These are phyloP conservation scores for Beaufortia kweichowensis DNA, from an alignment of 2,113 vertebrate species.

Conservation along the genomic window DNA sequence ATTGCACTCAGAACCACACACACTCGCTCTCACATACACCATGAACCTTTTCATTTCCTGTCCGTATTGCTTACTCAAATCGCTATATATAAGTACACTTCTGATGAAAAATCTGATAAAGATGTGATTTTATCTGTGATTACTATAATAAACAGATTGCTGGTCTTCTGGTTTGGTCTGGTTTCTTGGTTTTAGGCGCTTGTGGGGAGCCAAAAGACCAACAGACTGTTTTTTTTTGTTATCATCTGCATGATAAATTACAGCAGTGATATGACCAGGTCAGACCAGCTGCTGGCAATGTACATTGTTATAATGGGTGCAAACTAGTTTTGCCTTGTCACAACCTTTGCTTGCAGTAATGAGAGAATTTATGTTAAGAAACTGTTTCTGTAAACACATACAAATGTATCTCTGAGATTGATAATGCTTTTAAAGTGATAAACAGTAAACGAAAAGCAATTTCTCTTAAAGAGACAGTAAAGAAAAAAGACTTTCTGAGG, in stretches of 20 bases:
- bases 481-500: too few species aligned
- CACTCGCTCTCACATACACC: slow-evolving; percentile 5
- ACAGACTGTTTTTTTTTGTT: too few species aligned
- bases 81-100: background rate
- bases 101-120: slow-evolving; percentile 19
- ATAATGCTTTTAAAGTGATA: too few species aligned
- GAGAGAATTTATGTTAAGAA: background rate
- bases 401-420: background rate
- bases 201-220: too few species aligned
- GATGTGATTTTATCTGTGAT: too few species aligned
- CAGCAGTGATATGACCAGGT: background rate
- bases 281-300: background rate
- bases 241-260: too few species aligned
- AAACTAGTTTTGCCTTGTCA: background rate
- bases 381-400: background rate
- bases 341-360: background rate
- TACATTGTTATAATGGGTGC: background rate
- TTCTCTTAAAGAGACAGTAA: too few species aligned
- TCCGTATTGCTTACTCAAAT: slow-evolving; percentile 7
- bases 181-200: too few species aligned
- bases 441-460: too few species aligned
- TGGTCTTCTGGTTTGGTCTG: too few species aligned
- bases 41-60: slow-evolving; percentile 35
- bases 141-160: background rate
- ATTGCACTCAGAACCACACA: background rate